A percentile compares a stretch with the other conserved stretches of the same genome.
Evolutionary conservation across 2,113 vertebrate species (phyloP).

Genomic region (Clarias magur): DNA sequence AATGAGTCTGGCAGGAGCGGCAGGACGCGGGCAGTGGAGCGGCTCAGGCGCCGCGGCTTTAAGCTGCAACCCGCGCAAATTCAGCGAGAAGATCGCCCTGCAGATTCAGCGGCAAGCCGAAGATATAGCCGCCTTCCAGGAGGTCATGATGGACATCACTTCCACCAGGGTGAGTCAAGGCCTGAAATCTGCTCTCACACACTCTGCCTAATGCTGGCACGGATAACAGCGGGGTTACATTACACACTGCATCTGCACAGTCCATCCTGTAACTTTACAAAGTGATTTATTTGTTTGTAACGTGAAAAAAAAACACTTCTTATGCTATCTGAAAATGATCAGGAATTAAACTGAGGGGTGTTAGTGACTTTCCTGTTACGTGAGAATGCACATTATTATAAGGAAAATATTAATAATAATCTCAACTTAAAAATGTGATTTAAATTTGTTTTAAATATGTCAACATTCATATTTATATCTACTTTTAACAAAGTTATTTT

Average conservation of each 20-base stretch:
- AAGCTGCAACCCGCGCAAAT: constrained; percentile 79
- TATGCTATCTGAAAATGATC: not conserved
- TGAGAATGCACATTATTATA: not conserved
- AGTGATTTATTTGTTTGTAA: not conserved
- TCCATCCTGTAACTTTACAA: not conserved
- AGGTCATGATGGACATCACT: constrained; percentile 84
- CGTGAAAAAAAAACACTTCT: not conserved
- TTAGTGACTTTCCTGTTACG: not conserved
- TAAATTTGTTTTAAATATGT: not conserved
- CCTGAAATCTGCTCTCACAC: constrained; percentile 3
- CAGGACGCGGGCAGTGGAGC: constrained; percentile 66
- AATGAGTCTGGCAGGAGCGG: constrained; percentile 74
- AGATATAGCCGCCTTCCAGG: constrained; percentile 84
- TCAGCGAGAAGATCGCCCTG: constrained; percentile 83
- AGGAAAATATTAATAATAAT: not conserved
- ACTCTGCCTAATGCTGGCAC: not conserved
- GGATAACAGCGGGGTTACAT: not conserved
- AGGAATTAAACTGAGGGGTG: not conserved
- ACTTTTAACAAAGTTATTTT: not conserved
- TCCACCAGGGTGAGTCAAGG: constrained; percentile 76
- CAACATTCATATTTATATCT: not conserved
- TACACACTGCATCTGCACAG: not conserved
- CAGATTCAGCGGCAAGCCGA: constrained; percentile 82
- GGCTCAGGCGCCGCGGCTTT: constrained; percentile 57
- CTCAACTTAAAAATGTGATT: not conserved